Evolutionary conservation across 2,113 vertebrate genomes (phyloP).

Genomic region (Odobenus rosmarus): DNA sequence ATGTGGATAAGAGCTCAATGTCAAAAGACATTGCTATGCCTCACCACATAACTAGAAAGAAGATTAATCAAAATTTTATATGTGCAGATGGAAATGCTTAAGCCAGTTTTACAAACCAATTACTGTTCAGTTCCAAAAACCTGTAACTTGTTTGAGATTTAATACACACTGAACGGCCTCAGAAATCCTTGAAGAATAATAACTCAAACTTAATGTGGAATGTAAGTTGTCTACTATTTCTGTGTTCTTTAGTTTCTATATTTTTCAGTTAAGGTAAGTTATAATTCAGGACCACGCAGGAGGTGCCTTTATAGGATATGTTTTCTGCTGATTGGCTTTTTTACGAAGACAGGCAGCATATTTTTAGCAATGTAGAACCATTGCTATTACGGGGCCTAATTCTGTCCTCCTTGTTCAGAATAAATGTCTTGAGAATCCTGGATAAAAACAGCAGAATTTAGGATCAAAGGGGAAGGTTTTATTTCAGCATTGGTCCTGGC

Average conservation of each 20-base stretch:
- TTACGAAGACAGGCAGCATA: conserved; percentile 45
- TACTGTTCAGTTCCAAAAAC: conserved; percentile 70
- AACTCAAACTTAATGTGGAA: conserved; percentile 72
- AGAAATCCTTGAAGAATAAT: conserved; percentile 72
- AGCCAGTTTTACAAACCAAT: conserved; percentile 80
- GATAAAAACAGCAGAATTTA: conserved; percentile 53
- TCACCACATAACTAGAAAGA: conserved; percentile 62
- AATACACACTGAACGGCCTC: conserved; percentile 55
- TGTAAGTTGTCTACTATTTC: conserved; percentile 62
- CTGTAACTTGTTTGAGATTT: conserved; percentile 75
- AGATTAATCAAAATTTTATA: conserved; percentile 75
- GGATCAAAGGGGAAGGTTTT: conserved; percentile 12
- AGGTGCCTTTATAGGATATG: conserved; percentile 10
- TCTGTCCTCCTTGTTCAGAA: conserved; percentile 58
- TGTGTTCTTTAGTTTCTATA: conserved; percentile 59
- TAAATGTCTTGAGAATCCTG: conserved; percentile 49
- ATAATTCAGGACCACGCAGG: conserved; percentile 47
- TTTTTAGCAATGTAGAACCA: conserved; percentile 60
- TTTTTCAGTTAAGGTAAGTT: conserved; percentile 58
- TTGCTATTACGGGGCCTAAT: conserved; percentile 57
- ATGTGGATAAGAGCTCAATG: conserved; percentile 59
- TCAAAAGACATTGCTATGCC: conserved; percentile 65
- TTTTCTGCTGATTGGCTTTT: conserved; percentile 70
- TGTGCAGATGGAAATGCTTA: conserved; percentile 76
- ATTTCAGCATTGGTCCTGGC: not conserved